A percentile compares a stretch with the other conserved stretches of the same genome.
These are phyloP conservation scores for Tupiocoris notatus DNA, from an alignment of 2,888 invertebrate genomes.

Conservation along the genomic window DNA sequence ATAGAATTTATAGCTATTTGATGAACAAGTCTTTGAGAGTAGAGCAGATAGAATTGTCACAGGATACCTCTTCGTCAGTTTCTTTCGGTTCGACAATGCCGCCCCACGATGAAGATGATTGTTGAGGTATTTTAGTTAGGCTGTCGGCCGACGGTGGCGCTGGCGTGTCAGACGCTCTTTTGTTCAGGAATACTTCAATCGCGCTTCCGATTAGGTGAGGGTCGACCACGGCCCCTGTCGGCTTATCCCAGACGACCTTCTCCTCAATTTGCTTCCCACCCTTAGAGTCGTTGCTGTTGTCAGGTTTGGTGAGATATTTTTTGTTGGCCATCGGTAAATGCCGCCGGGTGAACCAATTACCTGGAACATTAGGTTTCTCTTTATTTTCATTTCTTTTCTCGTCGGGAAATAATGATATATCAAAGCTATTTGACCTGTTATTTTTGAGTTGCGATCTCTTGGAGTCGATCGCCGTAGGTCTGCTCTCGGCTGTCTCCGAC, in stretches of 20 bases:
- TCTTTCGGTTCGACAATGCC: conserved; percentile 46
- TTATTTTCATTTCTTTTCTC: conserved; percentile 57
- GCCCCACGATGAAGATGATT: conserved; percentile 35
- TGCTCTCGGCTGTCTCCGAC: conserved; percentile 1
- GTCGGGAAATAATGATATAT: conserved; percentile 69
- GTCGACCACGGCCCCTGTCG: conserved; percentile 75
- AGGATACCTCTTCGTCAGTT: conserved; percentile 68
- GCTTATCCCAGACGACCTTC: conserved; percentile 71
- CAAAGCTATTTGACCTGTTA: conserved; percentile 80
- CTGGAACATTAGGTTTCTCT: conserved; percentile 54
- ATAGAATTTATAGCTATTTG: conserved; percentile 61
- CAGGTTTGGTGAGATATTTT: conserved; percentile 51
- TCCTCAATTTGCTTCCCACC: conserved; percentile 55
- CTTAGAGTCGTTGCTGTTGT: conserved; percentile 38
- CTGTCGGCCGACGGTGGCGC: conserved; percentile 46
- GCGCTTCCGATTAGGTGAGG: conserved; percentile 78
- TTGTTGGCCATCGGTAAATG: conserved; percentile 72
- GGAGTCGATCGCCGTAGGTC: conserved; percentile 54
- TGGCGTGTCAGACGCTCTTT: conserved; percentile 55
- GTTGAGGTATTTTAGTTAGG: conserved; percentile 24
- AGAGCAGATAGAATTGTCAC: conserved; percentile 78
- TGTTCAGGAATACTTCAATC: conserved; percentile 75
- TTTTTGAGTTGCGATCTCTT: conserved; percentile 63
- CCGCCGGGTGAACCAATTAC: conserved; percentile 74
- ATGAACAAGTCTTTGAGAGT: conserved; percentile 83